Evolutionary conservation across 2,797 vertebrate species (phyloP), one percentile per base, ranked within the genome.

Genomic region (Aeoliscus strigatus): DNA sequence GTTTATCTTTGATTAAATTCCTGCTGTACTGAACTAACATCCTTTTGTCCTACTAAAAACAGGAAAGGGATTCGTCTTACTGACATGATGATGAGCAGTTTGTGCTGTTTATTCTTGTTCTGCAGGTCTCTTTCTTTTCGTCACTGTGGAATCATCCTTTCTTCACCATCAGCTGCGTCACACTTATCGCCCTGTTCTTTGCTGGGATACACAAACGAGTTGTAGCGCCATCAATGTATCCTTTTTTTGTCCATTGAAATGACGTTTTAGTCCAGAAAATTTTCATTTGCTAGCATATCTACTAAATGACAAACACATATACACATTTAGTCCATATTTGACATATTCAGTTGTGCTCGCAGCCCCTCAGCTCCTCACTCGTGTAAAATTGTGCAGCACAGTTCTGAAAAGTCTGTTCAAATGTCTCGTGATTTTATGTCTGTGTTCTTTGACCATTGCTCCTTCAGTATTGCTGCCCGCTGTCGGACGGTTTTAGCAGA

Each of bases 181-280:
- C 94, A 16, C 83, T 99, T 11, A 98, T 99, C 75, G 96, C 93
- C n/a, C 88, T 99, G 45, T 99, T 99, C 75, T 98, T 99, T 57
- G 96, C 96, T 57, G 96, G 96, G 62, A 99, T 99, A 85, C 96
- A 99, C 79, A 99, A 99, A 82, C 88, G 96, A 78, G 96, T 98
- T 28, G 96, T 98, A 30, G 96, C 96, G 7, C 96, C 96, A 2
- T 98, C 96, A 23, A 99, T 99, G 96, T 98, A 99, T 99, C 96
- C 93, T 98, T 91, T 37, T 15, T 5, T 2, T 5, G 6, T 32
- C 24, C 7, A 37, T 4, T 33, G 11, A 51, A 24, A 10, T 11
- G 2, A 1, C 4, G 3, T n/a, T 7, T 5, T 30, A 30, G 3
- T 30, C 8, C 13, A 30, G 4, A 14, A 30, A n/a, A n/a, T n/a